Evolutionary conservation across 2,797 vertebrate species (phyloP).

Genomic region (Coregonus suidteri): DNA sequence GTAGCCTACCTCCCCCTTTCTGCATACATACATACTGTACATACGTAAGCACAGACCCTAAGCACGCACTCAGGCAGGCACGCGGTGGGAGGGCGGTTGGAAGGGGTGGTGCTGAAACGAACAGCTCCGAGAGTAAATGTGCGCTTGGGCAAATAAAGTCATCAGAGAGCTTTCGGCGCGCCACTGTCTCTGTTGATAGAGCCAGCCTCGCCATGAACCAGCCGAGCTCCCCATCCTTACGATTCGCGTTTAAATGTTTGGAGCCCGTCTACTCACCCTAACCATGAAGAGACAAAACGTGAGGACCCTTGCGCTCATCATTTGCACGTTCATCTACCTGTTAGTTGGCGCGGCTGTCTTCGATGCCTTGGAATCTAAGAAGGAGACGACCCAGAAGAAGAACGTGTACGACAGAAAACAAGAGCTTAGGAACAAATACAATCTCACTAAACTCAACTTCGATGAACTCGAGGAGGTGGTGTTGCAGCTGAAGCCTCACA

Average conservation of each 20-base stretch:
- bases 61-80: neutral
- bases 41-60: neutral
- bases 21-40: neutral
- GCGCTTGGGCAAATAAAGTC: slow-evolving; percentile 66
- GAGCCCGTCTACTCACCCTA: slow-evolving; percentile 42
- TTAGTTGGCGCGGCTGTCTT: slow-evolving; percentile 92
- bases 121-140: slow-evolving; percentile 79
- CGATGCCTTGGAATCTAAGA: slow-evolving; percentile 86
- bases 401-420: slow-evolving; percentile 71
- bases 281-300: slow-evolving; percentile 96
- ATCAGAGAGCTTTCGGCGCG: slow-evolving; percentile 53
- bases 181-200: slow-evolving; percentile 48
- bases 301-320: slow-evolving; percentile 88
- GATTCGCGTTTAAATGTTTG: slow-evolving; percentile 62
- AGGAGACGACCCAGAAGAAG: slow-evolving; percentile 78
- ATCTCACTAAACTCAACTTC: slow-evolving; percentile 79
- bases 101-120: slow-evolving; percentile 90
- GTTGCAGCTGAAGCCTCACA: slow-evolving; percentile 90
- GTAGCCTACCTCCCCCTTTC: neutral
- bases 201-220: slow-evolving; percentile 80
- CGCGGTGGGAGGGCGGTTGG: slow-evolving; percentile 12
- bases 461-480: slow-evolving; percentile 85
- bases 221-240: slow-evolving; percentile 79
- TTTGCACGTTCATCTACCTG: slow-evolving; percentile 92
- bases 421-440: slow-evolving; percentile 82